These are phyloP conservation scores for Triplophysa yarkandensis DNA, from an alignment of 2,797 vertebrate species.

Conservation along the genomic window DNA sequence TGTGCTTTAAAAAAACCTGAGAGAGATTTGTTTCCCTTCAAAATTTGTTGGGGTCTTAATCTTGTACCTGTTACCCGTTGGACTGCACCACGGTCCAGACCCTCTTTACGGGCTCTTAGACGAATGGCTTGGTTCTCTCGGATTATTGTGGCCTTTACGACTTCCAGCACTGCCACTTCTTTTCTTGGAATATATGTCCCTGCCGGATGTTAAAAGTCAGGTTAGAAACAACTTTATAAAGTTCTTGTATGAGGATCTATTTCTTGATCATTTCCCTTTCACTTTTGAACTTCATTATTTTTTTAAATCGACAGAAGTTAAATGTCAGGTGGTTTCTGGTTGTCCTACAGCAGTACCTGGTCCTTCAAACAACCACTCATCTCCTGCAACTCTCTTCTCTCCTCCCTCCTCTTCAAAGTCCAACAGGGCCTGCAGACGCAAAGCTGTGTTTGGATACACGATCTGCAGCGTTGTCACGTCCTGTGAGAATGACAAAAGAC, in stretches of 20 bases:
- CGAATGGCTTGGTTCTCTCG: constrained; percentile 88
- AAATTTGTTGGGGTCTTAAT: neutral
- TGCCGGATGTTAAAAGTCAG: constrained; percentile 52
- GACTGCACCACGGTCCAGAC: constrained; percentile 76
- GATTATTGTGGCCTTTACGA: constrained; percentile 86
- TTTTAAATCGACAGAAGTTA: neutral
- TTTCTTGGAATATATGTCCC: constrained; percentile 90
- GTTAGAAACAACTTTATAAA: too few species aligned
- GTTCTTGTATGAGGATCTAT: neutral
- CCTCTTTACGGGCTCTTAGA: constrained; percentile 87
- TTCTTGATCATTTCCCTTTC: neutral
- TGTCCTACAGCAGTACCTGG: constrained; percentile 73
- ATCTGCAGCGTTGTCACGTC: constrained; percentile 82
- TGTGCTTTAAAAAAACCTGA: neutral
- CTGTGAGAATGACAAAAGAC: constrained; percentile 60
- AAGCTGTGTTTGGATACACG: constrained; percentile 84
- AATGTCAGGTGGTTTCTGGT: neutral
- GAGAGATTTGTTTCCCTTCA: too few species aligned
- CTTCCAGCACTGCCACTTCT: constrained; percentile 84
- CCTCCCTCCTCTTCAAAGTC: constrained; percentile 78
- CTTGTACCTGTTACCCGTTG: constrained; percentile 82
- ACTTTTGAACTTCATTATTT: constrained; percentile 3
- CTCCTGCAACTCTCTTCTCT: constrained; percentile 81
- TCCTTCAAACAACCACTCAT: constrained; percentile 92
- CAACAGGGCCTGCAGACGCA: constrained; percentile 86